Base-by-base conservation (phyloP, 2,797 vertebrate species). In the Megalops cyprinoides region DNA sequence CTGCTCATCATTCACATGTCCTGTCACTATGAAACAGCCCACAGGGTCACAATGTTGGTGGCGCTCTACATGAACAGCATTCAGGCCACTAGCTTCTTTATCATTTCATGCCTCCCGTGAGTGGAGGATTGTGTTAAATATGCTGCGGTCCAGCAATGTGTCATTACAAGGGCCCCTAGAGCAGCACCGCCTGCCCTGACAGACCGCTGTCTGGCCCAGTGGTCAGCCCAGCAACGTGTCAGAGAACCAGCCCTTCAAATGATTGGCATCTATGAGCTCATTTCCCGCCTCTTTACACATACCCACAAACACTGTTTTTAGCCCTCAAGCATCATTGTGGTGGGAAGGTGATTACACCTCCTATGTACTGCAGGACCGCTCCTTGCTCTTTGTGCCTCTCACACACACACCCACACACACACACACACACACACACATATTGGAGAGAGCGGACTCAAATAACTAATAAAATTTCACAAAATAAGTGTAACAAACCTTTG, bases 391-490 rank as follows among this genome's bases (percentile, higher is more conserved):
- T 62, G 79, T 67, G n/a, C 69, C 78, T 71, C 31, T 58, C 8
- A 34, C 58, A 77, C 58, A 78, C 82, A 82, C 77, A 83, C 73
- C 81, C 78, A 78, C 82, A 80, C 74, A 78, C 81, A 80, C 77
- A 85, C 83, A 77, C 79, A 84, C 83, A 65, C 82, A 79, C 81
- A 71, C 75, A 84, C 79, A 62, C 20, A 48, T 62, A 34, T 37
- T n/a, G n/a, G n/a, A n/a, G n/a, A n/a, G 23, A 42, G 67, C 18
- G 67, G 23, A n/a, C 39, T 8, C 18, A 23, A 15, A n/a, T 44
- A 23, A 71, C n/a, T 71, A 44, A 23, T 23, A 71, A 20, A 71
- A 39, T 20, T 44, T 39, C 67, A 71, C 34, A 44, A 71, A 71
- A n/a, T 71, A 37, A 44, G 67, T 5, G 44, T 23, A 71, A 44